Percentiles rank a stretch among this genome's conserved stretches.
Conservation (phyloP, 2,113 vertebrate species). For the Mormyrus lacerda region DNA sequence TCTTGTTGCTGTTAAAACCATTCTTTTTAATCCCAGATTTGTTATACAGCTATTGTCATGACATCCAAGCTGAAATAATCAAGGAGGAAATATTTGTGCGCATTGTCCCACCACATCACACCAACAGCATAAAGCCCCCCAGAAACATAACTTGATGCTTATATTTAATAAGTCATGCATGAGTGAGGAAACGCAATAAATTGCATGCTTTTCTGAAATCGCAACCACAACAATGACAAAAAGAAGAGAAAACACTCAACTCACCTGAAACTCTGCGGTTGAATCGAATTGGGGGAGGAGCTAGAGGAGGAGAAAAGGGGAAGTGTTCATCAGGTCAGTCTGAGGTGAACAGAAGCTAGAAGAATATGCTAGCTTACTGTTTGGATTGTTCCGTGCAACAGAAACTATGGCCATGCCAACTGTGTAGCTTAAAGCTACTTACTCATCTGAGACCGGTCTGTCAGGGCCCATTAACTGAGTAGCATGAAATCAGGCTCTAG, state of each 20-base stretch:
- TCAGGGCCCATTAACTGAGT: background rate
- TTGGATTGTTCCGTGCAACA: background rate
- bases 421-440: background rate
- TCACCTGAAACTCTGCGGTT: slow-evolving; percentile 94
- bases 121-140: background rate
- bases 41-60: background rate
- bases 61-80: background rate
- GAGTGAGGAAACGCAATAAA: background rate
- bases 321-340: slow-evolving; percentile 1
- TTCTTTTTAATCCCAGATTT: background rate
- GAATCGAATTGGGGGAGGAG: slow-evolving; percentile 78
- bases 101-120: background rate
- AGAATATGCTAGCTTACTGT: background rate
- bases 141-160: background rate
- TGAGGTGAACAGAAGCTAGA: background rate
- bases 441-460: background rate
- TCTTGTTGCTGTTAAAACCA: background rate
- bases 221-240: slow-evolving; percentile 14
- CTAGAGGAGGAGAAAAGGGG: slow-evolving; percentile 56
- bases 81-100: background rate
- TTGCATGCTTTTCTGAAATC: background rate
- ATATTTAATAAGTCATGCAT: background rate
- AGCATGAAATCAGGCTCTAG: background rate
- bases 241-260: slow-evolving; percentile 30
- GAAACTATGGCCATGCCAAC: background rate